These are phyloP conservation scores for Priocnemis perturbator DNA, from an alignment of 2,888 invertebrate species.

Conservation along the genomic window DNA sequence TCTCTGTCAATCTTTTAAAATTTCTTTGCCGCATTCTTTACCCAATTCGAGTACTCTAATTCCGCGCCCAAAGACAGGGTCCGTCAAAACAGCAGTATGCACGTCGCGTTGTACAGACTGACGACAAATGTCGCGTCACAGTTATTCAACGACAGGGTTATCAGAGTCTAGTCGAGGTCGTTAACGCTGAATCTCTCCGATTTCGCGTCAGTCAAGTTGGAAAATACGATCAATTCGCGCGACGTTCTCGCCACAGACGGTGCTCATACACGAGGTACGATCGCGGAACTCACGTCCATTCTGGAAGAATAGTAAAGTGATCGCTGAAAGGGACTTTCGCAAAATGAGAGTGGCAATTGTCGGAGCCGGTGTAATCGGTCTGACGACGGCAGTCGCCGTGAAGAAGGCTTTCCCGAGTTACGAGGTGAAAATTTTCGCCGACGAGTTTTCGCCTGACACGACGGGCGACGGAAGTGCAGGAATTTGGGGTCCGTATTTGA, in stretches of 20 bases:
- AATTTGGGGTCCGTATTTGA: constrained; percentile 83
- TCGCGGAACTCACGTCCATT: background rate
- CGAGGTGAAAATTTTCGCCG: constrained; percentile 81
- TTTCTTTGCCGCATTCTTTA: too few species aligned
- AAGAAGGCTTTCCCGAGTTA: constrained; percentile 78
- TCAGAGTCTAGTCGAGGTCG: background rate
- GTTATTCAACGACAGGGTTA: too few species aligned
- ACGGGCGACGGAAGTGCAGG: constrained; percentile 89
- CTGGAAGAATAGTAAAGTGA: background rate
- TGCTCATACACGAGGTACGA: background rate
- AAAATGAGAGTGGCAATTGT: constrained; percentile 79
- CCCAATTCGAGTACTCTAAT: too few species aligned
- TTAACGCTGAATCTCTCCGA: background rate
- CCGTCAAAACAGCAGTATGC: too few species aligned
- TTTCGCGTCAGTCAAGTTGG: background rate
- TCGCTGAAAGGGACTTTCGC: background rate
- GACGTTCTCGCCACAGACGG: background rate
- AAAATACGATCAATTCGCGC: background rate
- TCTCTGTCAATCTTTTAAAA: too few species aligned
- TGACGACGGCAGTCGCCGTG: constrained; percentile 82
- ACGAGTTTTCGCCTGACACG: constrained; percentile 83
- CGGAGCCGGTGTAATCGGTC: constrained; percentile 86
- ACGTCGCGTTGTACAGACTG: too few species aligned
- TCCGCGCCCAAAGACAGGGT: too few species aligned
- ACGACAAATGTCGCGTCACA: too few species aligned